phyloP scores from a whole-genome alignment of 2,888 invertebrate genomes.

The Thumatha senex region DNA sequence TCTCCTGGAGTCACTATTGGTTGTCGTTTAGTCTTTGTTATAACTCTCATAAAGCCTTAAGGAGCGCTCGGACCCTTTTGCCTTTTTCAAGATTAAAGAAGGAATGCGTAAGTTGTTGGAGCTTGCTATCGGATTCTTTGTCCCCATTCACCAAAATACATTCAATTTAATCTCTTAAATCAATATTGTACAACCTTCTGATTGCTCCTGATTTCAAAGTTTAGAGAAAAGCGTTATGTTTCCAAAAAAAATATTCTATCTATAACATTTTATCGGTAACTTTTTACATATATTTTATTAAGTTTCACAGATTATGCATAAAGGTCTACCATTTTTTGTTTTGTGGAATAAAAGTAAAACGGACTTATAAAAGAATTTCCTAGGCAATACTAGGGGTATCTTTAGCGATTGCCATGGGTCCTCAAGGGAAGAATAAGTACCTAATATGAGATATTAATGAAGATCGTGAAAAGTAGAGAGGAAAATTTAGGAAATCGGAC shows the following conservation, averaged over 20 bases:
- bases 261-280: neutral
- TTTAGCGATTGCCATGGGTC: no score
- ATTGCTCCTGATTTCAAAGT: neutral
- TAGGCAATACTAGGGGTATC: no score
- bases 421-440: no score
- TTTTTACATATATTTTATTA: no score
- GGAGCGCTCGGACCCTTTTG: conserved; percentile 13
- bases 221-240: neutral
- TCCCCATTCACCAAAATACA: conserved; percentile 23
- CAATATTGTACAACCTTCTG: conserved; percentile 1
- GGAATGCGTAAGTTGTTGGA: conserved; percentile 29
- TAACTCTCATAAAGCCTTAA: conserved; percentile 24
- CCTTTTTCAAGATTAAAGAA: conserved; percentile 29
- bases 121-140: conserved; percentile 18
- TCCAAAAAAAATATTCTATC: neutral
- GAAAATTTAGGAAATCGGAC: no score
- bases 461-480: no score
- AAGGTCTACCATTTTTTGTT: no score
- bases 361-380: no score
- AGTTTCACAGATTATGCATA: no score
- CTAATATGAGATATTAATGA: no score
- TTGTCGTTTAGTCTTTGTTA: conserved; percentile 17
- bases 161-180: conserved; percentile 20
- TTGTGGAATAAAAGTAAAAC: no score
- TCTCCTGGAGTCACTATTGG: conserved; percentile 13